Conservation (phyloP, 2,797 vertebrate genomes). For the Poecilia picta region DNA sequence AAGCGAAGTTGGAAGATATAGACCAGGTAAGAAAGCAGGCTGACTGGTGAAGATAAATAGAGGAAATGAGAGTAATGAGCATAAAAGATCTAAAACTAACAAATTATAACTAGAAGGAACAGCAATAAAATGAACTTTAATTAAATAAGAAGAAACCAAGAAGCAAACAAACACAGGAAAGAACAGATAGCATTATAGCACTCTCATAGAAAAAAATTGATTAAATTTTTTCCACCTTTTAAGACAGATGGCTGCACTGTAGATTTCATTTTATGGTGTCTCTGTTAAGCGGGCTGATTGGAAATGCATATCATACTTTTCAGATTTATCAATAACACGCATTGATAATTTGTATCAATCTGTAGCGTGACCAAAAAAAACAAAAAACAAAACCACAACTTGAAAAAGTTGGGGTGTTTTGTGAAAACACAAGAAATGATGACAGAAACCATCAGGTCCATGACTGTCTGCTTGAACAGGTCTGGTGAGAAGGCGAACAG, state of each 20-base stretch:
- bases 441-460: constrained; percentile 44
- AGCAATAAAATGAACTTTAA: not conserved
- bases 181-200: not conserved
- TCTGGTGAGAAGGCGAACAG: constrained; percentile 26
- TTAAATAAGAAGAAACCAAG: not conserved
- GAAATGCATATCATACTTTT: not conserved
- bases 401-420: not conserved
- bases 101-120: not conserved
- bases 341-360: not conserved
- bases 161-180: not conserved
- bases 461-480: constrained; percentile 32
- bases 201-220: not conserved
- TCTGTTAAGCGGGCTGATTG: not conserved
- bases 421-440: constrained; percentile 23
- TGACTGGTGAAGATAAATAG: not conserved
- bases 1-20: not conserved
- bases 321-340: not conserved
- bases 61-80: not conserved
- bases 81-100: not conserved
- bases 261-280: not conserved
- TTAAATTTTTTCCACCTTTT: not conserved
- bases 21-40: not conserved
- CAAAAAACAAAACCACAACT: too few species aligned
- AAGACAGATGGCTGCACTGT: not conserved
- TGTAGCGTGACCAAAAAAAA: not conserved